These are phyloP conservation scores for Zaprionus obscuricornis DNA, from an alignment of 2,888 invertebrate genomes.

Conservation along the genomic window DNA sequence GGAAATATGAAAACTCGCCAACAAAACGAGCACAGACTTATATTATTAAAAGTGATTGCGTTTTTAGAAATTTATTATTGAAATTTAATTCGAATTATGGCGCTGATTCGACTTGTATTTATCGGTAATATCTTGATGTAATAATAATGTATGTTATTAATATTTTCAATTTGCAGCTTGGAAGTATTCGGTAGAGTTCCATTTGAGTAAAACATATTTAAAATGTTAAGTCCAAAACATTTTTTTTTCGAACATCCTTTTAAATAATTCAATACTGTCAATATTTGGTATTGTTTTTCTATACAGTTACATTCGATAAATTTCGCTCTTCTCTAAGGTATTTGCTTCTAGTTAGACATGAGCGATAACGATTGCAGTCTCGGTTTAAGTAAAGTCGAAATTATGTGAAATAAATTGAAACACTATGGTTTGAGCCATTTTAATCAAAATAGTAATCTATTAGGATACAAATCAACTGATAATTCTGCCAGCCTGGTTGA, in stretches of 20 bases:
- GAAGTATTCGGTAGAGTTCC: conserved; percentile 42
- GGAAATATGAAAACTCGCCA: conserved; percentile 52
- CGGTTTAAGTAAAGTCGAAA: conserved; percentile 54
- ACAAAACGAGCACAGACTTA: conserved; percentile 51
- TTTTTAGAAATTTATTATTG: conserved; percentile 49
- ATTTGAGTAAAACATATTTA: background rate
- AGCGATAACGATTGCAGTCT: conserved; percentile 57
- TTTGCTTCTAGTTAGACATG: conserved; percentile 51
- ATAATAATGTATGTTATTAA: background rate
- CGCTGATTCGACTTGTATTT: conserved; percentile 69
- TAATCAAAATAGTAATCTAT: conserved; percentile 56
- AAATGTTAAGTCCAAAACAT: background rate
- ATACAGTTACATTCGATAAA: background rate
- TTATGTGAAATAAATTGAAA: conserved; percentile 65
- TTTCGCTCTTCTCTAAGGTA: conserved; percentile 39
- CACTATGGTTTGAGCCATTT: conserved; percentile 60
- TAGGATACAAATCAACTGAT: conserved; percentile 43
- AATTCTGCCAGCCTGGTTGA: conserved; percentile 48
- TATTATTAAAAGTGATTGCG: conserved; percentile 10
- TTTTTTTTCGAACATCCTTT: background rate
- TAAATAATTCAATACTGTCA: background rate
- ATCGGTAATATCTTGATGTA: conserved; percentile 55
- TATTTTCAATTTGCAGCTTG: conserved; percentile 20
- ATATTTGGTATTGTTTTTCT: background rate
- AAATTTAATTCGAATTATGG: conserved; percentile 71